Evolutionary conservation across 1,140 invertebrate genomes (phyloP).

Genomic region (Camponotus floridanus): DNA sequence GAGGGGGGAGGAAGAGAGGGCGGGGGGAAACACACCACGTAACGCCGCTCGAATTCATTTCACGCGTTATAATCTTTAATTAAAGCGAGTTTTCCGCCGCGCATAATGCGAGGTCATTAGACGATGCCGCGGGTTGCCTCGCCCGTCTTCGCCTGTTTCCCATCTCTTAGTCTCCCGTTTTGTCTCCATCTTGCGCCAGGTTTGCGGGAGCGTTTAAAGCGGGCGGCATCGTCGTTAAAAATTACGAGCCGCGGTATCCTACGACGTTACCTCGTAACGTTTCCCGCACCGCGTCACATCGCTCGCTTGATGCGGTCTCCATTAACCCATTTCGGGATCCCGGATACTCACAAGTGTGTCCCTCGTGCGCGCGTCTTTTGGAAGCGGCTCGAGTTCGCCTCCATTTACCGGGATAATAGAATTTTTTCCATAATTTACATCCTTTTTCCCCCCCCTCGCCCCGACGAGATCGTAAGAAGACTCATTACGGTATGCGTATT

Average conservation of each 20-base stretch:
- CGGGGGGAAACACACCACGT: constrained; percentile 39
- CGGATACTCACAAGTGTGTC: background rate
- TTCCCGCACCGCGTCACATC: constrained; percentile 1
- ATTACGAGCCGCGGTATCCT: constrained; percentile 70
- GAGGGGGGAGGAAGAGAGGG: too few species aligned
- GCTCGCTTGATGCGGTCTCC: constrained; percentile 42
- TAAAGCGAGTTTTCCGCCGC: constrained; percentile 78
- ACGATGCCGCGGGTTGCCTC: constrained; percentile 66
- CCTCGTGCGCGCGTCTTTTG: background rate
- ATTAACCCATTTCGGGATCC: constrained; percentile 44
- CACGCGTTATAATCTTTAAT: constrained; percentile 83
- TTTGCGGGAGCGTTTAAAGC: constrained; percentile 69
- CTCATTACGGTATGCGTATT: too few species aligned
- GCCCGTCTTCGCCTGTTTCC: background rate
- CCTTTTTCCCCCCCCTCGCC: background rate
- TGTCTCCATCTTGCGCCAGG: constrained; percentile 39
- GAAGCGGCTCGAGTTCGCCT: background rate
- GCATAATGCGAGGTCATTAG: constrained; percentile 80
- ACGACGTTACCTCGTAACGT: constrained; percentile 32
- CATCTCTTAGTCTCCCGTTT: constrained; percentile 17
- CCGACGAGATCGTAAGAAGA: background rate
- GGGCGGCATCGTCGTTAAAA: constrained; percentile 73
- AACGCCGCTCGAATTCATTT: constrained; percentile 78
- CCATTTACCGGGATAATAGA: background rate
- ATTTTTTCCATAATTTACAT: constrained; percentile 24